Evolutionary conservation across 2,797 vertebrate genomes (phyloP), one percentile per base, ranked within the genome.

Genomic region (Lacerta viridis): DNA sequence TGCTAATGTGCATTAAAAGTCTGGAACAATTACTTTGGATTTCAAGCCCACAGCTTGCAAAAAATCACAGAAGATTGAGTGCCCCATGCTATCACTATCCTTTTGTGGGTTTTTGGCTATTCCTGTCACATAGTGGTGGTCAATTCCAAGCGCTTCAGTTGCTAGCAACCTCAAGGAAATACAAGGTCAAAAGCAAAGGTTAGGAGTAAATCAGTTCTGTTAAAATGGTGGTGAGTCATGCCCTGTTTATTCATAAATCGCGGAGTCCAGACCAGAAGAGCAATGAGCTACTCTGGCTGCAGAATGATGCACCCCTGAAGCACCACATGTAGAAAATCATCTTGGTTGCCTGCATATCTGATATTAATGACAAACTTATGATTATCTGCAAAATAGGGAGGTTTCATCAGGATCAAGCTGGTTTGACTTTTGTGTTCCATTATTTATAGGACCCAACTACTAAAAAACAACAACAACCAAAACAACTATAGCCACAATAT

Each of bases 1-100:
- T 87, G 86, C 36, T 80, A 87, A 87, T 87, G 86, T 61, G 50
- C 39, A 82, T 46, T 82, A 66, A 87, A 27, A 29, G 27, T 76
- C 29, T 46, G 71, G 72, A 83, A 61, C n/a, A 46, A 66, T 33
- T 43, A 33, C 74, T 75, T 41, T 75, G 20, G 15, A 33, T 82
- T 33, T 27, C 23, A 23, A 33, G 86, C 41, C 69, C 2, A 13
- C 9, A 33, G 78, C 66, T 41, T 15, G 5, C 33, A n/a, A 25
- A 39, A 39, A 36, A 25, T 55, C 71, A 75, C 82, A 75, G 55
- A 20, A 15, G 36, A 25, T 17, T 29, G 13, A 23, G 11, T 69
- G 27, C 17, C 41, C 36, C 27, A 18, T 41, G 75, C 20, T 18
- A 75, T 18, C 18, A 11, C 50, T n/a, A 43, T 20, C 33, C 33